Evolutionary conservation across 2,113 vertebrate genomes (phyloP), one percentile per base, ranked within the genome.

Genomic region (Chaetura pelagica): DNA sequence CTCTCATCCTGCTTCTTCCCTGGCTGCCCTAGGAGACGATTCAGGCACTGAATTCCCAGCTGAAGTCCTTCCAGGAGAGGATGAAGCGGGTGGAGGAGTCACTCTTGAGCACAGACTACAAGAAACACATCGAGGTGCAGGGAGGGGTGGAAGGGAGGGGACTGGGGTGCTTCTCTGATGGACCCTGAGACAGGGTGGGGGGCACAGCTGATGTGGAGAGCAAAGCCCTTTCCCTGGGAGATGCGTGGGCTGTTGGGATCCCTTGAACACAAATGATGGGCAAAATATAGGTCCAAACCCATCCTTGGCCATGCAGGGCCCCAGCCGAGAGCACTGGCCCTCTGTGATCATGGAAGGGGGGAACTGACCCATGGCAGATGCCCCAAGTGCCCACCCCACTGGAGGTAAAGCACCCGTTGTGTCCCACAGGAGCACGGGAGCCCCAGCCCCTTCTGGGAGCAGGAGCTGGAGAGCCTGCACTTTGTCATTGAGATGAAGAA

Each of bases 401-500:
- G 52, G 13, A 21, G 48, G 68, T 93, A 21, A 89, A 3, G 2
- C 38, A 61, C 17, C 8, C 38, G 52, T 21, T 48, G 16, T 77
- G 24, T 35, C 52, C 75, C 22, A 7, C 95, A 99, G 99, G 98
- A 99, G 48, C 98, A 99, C 0, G 99, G 99, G 58, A 99, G 98
- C 94, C 99, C 98, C 66, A 99, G 98, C 92, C 98, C 96, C 64
- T 99, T 99, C 98, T 99, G 99, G 99, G 98, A 99, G 91, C 99
- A 99, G 72, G 99, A 99, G 94, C 98, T 99, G 97, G 98, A 99
- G 98, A 99, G 99, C 73, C 96, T 99, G 91, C 97, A 99, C 95
- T 99, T 99, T 14, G 99, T 99, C 87, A 99, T 99, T 0, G 99
- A 99, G 97, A 99, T 99, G 99, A 99, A 99, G 97, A 99, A 96